These are phyloP conservation scores for Pseudomugil gertrudae DNA, from an alignment of 2,797 vertebrate species.

Conservation along the genomic window DNA sequence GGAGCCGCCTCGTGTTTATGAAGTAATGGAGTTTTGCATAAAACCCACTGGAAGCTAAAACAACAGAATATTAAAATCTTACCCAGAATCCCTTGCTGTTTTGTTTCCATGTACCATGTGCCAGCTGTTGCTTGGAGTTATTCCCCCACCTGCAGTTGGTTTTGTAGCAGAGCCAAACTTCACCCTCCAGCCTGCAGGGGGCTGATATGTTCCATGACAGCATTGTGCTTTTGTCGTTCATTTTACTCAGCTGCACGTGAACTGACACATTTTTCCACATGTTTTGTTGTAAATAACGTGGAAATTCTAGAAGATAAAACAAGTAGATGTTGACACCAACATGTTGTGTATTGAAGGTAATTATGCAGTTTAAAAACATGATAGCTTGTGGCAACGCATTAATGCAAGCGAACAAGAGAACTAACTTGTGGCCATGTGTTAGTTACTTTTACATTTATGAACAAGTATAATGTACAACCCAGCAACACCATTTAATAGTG, in stretches of 20 bases:
- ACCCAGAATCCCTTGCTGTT: constrained; percentile 72
- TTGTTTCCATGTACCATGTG: constrained; percentile 60
- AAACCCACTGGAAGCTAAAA: too few relatives aligned
- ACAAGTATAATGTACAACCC: too few relatives aligned
- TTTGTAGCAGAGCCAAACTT: constrained; percentile 81
- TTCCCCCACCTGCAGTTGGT: constrained; percentile 56
- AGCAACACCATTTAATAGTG: too few relatives aligned
- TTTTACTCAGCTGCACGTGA: constrained; percentile 46
- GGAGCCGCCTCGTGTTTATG: too few relatives aligned
- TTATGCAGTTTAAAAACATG: neutral
- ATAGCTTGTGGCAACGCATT: too few relatives aligned
- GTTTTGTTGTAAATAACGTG: constrained; percentile 53
- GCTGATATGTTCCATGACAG: constrained; percentile 80
- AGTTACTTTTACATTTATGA: too few relatives aligned
- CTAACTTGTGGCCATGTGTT: too few relatives aligned
- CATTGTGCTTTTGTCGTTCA: constrained; percentile 20
- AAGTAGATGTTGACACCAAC: neutral
- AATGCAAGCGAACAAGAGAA: too few relatives aligned
- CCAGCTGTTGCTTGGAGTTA: constrained; percentile 46
- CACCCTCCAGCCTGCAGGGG: constrained; percentile 81
- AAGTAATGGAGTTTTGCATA: too few relatives aligned
- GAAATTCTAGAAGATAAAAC: constrained; percentile 49
- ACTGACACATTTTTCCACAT: constrained; percentile 68
- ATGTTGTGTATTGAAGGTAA: neutral
- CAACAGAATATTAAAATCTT: constrained; percentile 15